Conservation (phyloP, 1,140 invertebrate genomes). For the Musca vetustissima region DNA sequence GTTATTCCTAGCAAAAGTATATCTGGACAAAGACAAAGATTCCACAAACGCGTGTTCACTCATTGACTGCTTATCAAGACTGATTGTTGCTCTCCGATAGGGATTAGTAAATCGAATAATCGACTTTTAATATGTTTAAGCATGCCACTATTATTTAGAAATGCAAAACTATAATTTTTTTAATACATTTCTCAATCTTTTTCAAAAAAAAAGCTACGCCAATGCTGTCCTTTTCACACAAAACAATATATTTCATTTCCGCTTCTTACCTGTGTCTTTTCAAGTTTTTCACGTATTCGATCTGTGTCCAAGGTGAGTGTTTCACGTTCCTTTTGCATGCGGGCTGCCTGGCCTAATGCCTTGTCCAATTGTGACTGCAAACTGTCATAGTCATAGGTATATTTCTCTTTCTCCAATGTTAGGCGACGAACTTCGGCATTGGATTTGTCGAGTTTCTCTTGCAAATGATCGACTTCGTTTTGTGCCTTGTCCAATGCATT, state of each 20-base stretch:
- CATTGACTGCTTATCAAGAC: too few species aligned
- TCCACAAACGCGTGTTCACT: background rate
- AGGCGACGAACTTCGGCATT: slow-evolving; percentile 79
- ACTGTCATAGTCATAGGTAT: slow-evolving; percentile 85
- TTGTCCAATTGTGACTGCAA: slow-evolving; percentile 88
- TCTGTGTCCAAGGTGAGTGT: slow-evolving; percentile 80
- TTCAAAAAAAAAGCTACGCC: background rate
- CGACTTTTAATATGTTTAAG: too few species aligned
- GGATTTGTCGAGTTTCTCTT: slow-evolving; percentile 81
- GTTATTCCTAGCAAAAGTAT: background rate
- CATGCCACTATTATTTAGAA: too few species aligned
- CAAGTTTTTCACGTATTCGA: slow-evolving; percentile 82
- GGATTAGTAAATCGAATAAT: too few species aligned
- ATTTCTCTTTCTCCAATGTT: slow-evolving; percentile 88
- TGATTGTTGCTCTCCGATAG: too few species aligned
- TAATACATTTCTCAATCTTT: too few species aligned
- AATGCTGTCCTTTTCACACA: too few species aligned
- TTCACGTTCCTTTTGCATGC: slow-evolving; percentile 88
- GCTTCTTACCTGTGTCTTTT: slow-evolving; percentile 77
- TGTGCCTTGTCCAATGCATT: slow-evolving; percentile 84
- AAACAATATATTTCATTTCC: too few species aligned
- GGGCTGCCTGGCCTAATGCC: slow-evolving; percentile 78
- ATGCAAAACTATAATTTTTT: too few species aligned
- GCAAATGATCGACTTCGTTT: slow-evolving; percentile 86
- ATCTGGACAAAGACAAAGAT: background rate